These are phyloP conservation scores for Falcunculus frontatus DNA, from an alignment of 2,113 vertebrate genomes.

Conservation along the genomic window DNA sequence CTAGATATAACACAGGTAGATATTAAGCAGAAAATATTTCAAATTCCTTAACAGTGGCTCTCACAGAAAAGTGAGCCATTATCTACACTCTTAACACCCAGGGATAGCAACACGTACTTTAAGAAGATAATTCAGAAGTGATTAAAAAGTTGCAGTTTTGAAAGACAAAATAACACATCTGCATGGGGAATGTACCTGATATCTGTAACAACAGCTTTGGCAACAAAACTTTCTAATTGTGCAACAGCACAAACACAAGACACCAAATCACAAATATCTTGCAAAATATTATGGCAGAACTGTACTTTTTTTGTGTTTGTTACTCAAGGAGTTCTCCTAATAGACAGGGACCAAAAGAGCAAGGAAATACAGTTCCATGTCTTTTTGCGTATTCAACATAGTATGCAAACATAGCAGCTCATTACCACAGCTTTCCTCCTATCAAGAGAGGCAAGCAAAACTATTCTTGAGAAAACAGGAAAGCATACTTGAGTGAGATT, in stretches of 20 bases:
- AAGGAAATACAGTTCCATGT: not conserved
- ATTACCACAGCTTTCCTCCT: not conserved
- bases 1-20: not conserved
- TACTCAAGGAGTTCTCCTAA: not conserved
- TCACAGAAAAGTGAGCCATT: not conserved
- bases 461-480: conserved; percentile 21
- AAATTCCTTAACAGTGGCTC: not conserved
- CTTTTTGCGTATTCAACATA: not conserved
- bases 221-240: not conserved
- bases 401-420: not conserved
- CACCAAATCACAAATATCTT: not conserved
- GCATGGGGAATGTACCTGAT: not conserved
- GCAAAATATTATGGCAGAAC: not conserved
- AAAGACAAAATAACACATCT: not conserved
- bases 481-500: conserved; percentile 4
- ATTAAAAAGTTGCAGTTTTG: not conserved
- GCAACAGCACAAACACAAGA: not conserved
- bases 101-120: not conserved
- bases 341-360: not conserved
- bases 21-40: not conserved
- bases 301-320: not conserved
- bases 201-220: not conserved
- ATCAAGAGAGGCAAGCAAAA: conserved; percentile 32
- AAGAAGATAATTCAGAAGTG: not conserved
- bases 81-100: not conserved